Evolutionary conservation across 2,888 invertebrate species (phyloP), one percentile per base, ranked within the genome.

Genomic region (Acrobasis repandana): DNA sequence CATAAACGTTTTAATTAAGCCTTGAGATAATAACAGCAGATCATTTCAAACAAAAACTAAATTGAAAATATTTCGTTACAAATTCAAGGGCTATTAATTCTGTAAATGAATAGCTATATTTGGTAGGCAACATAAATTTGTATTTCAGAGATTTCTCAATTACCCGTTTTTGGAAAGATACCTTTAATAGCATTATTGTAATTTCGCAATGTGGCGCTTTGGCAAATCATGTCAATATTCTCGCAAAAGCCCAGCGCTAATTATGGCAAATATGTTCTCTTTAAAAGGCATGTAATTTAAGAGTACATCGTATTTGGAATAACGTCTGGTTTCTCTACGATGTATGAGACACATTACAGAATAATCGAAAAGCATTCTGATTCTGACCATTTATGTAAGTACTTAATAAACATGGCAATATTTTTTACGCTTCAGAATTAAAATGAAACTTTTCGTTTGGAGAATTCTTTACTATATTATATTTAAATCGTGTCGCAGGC

Each of bases 321-420:
- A 38, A 58, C 60, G 47, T 14, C 15, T 34, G 34, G 10, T 9
- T 54, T 36, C 38, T 34, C 38, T 48, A 47, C 48, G 36, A 47
- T 49, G 43, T 46, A 36, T 43, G 49, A 60, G 64, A 69, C 68
- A 63, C 63, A 68, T 65, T 57, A 62, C 58, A 34, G 52, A 62
- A 61, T 59, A 61, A 68, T 71, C 67, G 66, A 67, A 67, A 71
- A 65, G 65, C 66, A 51, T 46, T 54, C 46, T 57, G 65, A 51
- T 46, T 57, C 46, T 57, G 61, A 47, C 66, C 68, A 65, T 73
- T 63, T 64, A 68, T 56, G 64, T 62, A 57, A 63, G 20, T 4
- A 20, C 20, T 58, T 58, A 58, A 36, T 34, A 11, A 10, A 11
- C 38, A 38, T 38, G 10, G 14, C 20, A 38, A 43, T 43, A 14